Percentiles rank a stretch among this genome's conserved stretches.
These are phyloP conservation scores for Labroides dimidiatus DNA, from an alignment of 2,797 vertebrate genomes.

Conservation along the genomic window DNA sequence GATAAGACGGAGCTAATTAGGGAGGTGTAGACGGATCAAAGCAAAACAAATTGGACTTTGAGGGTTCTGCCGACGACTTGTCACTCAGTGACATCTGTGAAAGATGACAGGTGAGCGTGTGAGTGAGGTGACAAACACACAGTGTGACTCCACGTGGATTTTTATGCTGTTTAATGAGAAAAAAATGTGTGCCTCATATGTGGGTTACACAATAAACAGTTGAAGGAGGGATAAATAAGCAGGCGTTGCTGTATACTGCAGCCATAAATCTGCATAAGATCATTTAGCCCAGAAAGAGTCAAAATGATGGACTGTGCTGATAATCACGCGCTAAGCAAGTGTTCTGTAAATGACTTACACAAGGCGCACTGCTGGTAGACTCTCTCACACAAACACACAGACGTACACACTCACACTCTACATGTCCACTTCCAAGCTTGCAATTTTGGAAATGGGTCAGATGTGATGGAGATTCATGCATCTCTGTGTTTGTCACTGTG, in stretches of 20 bases:
- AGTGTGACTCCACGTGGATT: conserved; percentile 14
- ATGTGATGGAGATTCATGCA: conserved; percentile 63
- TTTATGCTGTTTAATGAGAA: conserved; percentile 25
- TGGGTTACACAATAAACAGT: conserved; percentile 39
- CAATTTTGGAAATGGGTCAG: conserved; percentile 72
- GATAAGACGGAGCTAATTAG: conserved; percentile 41
- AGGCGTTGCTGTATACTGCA: conserved; percentile 14
- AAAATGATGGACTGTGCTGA: conserved; percentile 68
- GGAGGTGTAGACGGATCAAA: conserved; percentile 32
- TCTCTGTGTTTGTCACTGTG: conserved; percentile 47
- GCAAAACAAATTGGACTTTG: conserved; percentile 48
- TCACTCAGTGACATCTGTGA: conserved; percentile 27
- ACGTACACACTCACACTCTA: conserved; percentile 8
- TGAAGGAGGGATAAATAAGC: conserved; percentile 45
- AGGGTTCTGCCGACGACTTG: conserved; percentile 33
- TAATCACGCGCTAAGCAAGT: conserved; percentile 67
- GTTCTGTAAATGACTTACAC: conserved; percentile 56
- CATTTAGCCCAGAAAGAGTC: conserved; percentile 59
- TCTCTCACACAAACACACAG: conserved; percentile 8
- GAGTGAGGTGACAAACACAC: conserved; percentile 18
- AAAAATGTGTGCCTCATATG: conserved; percentile 26
- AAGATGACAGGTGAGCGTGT: conserved; percentile 41
- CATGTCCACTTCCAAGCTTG: conserved; percentile 53
- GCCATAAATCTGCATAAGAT: conserved; percentile 60
- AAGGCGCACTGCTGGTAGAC: conserved; percentile 15